phyloP scores from a whole-genome alignment of 1,140 invertebrate species.

The Aethina tumida region DNA sequence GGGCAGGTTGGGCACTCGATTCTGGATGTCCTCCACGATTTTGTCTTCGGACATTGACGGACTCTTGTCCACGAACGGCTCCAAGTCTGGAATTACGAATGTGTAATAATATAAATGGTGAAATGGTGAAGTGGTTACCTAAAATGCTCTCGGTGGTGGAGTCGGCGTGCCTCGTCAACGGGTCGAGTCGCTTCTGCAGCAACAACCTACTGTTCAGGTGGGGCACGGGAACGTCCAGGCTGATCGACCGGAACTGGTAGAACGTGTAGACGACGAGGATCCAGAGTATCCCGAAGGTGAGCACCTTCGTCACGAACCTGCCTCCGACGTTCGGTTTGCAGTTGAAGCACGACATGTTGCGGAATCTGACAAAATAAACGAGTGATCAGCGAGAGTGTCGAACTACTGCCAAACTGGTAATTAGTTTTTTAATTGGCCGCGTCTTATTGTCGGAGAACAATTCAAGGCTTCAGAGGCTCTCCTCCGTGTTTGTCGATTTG shows the following conservation, averaged over 20 bases:
- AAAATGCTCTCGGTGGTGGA: slow-evolving; percentile 32
- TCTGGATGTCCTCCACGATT: slow-evolving; percentile 64
- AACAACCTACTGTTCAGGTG: slow-evolving; percentile 34
- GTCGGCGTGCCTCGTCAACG: slow-evolving; percentile 28
- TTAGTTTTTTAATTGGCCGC: no score
- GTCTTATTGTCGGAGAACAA: no score
- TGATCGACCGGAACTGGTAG: slow-evolving; percentile 35
- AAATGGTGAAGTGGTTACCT: no score
- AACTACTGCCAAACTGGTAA: no score
- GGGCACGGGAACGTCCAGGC: slow-evolving; percentile 35
- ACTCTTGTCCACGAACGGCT: slow-evolving; percentile 55
- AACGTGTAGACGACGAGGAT: slow-evolving; percentile 39
- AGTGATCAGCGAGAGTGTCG: no score
- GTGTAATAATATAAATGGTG: slow-evolving; percentile 3
- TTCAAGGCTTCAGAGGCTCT: no score
- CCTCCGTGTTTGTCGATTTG: no score
- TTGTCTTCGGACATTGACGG: slow-evolving; percentile 62
- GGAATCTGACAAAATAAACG: no score
- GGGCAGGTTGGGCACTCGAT: slow-evolving; percentile 66
- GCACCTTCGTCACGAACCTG: slow-evolving; percentile 39
- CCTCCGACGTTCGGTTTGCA: slow-evolving; percentile 27
- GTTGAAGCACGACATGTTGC: slow-evolving; percentile 14
- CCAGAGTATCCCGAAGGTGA: slow-evolving; percentile 40
- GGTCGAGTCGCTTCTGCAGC: slow-evolving; percentile 33
- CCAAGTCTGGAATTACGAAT: slow-evolving; percentile 35